These are phyloP conservation scores for Aplysina aerophoba DNA, from an alignment of 37 sponge, comb jelly and placozoan genomes.

Conservation along the genomic window DNA sequence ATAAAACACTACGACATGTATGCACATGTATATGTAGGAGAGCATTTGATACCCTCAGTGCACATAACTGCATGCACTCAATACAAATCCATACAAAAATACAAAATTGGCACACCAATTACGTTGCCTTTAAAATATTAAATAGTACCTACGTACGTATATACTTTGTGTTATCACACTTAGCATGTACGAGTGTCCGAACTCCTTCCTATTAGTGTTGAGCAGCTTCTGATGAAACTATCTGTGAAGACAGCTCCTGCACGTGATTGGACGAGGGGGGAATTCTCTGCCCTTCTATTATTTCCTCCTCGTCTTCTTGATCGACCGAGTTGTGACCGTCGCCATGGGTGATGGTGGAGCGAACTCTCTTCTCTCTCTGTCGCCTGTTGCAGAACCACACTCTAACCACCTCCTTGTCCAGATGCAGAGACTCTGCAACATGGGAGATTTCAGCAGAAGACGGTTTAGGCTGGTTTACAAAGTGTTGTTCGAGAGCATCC, in stretches of 20 bases:
- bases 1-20: too few relatives aligned
- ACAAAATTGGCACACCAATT: too few relatives aligned
- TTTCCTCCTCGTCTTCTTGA: not conserved
- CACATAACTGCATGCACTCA: too few relatives aligned
- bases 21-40: too few relatives aligned
- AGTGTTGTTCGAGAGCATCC: slow-evolving; percentile 88
- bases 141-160: too few relatives aligned
- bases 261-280: too few relatives aligned
- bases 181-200: too few relatives aligned
- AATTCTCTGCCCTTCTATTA: not conserved
- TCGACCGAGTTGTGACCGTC: slow-evolving; percentile 20
- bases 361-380: slow-evolving; percentile 92
- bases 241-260: not conserved
- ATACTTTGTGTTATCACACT: too few relatives aligned
- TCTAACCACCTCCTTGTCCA: slow-evolving; percentile 94
- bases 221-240: not conserved
- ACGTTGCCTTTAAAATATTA: too few relatives aligned
- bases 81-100: too few relatives aligned
- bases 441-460: slow-evolving; percentile 82
- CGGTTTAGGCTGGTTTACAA: slow-evolving; percentile 85
- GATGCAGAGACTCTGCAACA: slow-evolving; percentile 81
- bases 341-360: slow-evolving; percentile 54
- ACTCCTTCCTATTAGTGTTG: too few relatives aligned
- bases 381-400: slow-evolving; percentile 99
- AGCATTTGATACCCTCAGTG: too few relatives aligned